Evolutionary conservation across 23 tunicate genomes (phyloP), one percentile per base, ranked within the genome.

Genomic region (Ciona savignyi): DNA sequence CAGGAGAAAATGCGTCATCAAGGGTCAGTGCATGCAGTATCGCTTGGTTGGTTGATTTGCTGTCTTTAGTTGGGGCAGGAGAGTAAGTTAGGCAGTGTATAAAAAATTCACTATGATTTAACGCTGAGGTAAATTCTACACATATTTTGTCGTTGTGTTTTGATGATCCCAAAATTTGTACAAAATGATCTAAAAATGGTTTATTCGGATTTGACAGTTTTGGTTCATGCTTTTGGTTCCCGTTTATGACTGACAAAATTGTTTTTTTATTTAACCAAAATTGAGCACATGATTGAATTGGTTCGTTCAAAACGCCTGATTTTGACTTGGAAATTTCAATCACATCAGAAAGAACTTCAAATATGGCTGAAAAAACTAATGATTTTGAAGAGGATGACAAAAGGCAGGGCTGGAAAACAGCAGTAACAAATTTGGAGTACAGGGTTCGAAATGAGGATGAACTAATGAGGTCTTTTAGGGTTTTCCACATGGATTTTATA

Each of bases 1-100:
- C 19, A 42, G 66, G 31, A 21, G 71, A 23, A 0, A 35, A 22
- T 25, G 11, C 23, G 32, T 68, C 62, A 0, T 68, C 30, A 23
- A 74, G 32, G 28, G 56, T 42, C 21, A 27, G 6, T 1, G 64
- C 73, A 63, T 33, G 24, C 1, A 6, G 30, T 27, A 84, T 25
- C 0, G 85, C 93, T 66, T 61, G 70, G 19, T 80, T 32, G 32
- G 66, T 6, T 71, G 67, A 71, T 35, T 49, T 4, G 23, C n/a
- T 27, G 27, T 62, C 77, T 71, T 87, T 87, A 1, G 77, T 80
- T 29, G 78, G 62, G 1, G 65, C 68, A 70, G 74, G 74, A 34
- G 33, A 27, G 63, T 63, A 80, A 33, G 74, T 75, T 9, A 81
- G 71, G 65, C 95, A 80, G 27, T 80, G 86, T 30, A 87, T 27